Percentiles rank a stretch among this genome's conserved stretches.
Evolutionary conservation across 2,797 vertebrate species (phyloP).

Genomic region (Trematomus bernacchii): DNA sequence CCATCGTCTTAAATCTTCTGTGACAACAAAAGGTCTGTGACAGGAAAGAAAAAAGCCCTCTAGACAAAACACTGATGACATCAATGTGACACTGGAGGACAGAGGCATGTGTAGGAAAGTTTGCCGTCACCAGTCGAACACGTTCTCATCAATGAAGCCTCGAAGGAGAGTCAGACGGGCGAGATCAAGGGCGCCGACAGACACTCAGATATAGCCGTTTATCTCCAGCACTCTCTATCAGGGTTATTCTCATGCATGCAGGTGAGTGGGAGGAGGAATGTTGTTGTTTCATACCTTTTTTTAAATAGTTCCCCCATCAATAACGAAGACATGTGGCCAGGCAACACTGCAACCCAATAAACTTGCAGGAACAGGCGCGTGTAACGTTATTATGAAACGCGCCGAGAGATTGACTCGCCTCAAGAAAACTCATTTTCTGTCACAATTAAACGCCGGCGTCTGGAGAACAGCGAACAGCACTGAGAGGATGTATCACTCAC

Average conservation of each 20-base stretch:
- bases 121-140: slow-evolving; percentile 52
- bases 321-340: slow-evolving; percentile 24
- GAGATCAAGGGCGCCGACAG: slow-evolving; percentile 17
- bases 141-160: slow-evolving; percentile 32
- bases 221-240: slow-evolving; percentile 21
- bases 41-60: slow-evolving; percentile 1
- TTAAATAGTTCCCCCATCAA: slow-evolving; percentile 9
- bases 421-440: slow-evolving; percentile 15
- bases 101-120: neutral
- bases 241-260: slow-evolving; percentile 42
- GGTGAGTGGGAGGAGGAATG: slow-evolving; percentile 65
- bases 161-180: slow-evolving; percentile 30
- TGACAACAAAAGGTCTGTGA: slow-evolving; percentile 48
- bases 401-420: neutral
- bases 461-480: neutral
- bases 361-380: neutral
- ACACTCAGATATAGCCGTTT: slow-evolving; percentile 16
- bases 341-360: slow-evolving; percentile 2
- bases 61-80: slow-evolving; percentile 61
- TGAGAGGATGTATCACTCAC: neutral
- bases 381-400: neutral
- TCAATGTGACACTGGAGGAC: slow-evolving; percentile 56
- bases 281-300: slow-evolving; percentile 42
- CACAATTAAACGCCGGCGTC: neutral
- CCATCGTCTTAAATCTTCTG: slow-evolving; percentile 14